phyloP scores from a whole-genome alignment of 2,113 vertebrate species.

The Gymnocephalus cernua region DNA sequence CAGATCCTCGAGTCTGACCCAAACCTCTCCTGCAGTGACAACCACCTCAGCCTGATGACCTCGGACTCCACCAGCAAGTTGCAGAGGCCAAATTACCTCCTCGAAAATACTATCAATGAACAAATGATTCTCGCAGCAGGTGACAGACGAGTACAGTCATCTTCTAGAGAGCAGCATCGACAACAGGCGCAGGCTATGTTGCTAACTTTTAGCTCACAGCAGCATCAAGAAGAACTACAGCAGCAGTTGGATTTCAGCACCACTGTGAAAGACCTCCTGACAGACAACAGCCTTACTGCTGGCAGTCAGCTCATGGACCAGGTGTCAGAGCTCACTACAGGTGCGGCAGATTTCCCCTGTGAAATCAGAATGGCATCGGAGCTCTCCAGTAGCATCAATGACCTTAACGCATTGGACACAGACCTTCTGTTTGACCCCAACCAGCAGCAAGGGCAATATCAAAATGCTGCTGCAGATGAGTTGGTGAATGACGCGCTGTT shows the following conservation, averaged over 20 bases:
- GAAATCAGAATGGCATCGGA: conserved; percentile 95
- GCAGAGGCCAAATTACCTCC: conserved; percentile 93
- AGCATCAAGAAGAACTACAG: conserved; percentile 82
- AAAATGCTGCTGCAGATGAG: conserved; percentile 92
- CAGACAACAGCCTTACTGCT: conserved; percentile 86
- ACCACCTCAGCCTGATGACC: conserved; percentile 86
- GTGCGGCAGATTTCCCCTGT: conserved; percentile 88
- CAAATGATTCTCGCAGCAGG: conserved; percentile 88
- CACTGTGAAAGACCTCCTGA: conserved; percentile 92
- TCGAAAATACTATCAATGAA: conserved; percentile 90
- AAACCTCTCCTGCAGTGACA: conserved; percentile 88
- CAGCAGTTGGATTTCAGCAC: conserved; percentile 90
- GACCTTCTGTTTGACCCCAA: conserved; percentile 97
- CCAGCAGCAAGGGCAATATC: conserved; percentile 95
- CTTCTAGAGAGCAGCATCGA: conserved; percentile 83
- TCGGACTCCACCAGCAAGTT: conserved; percentile 89
- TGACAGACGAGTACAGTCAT: conserved; percentile 88
- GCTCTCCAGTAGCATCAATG: conserved; percentile 95
- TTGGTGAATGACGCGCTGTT: conserved; percentile 95
- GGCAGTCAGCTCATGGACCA: conserved; percentile 89
- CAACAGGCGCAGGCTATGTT: conserved; percentile 84
- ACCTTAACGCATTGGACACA: conserved; percentile 95
- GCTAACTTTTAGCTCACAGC: conserved; percentile 80
- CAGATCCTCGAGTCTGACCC: conserved; percentile 94
- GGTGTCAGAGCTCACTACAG: conserved; percentile 87